Percentiles rank a stretch among this genome's conserved stretches.
Evolutionary conservation across 2,888 invertebrate species (phyloP).

Genomic region (Agonopterix arenella): DNA sequence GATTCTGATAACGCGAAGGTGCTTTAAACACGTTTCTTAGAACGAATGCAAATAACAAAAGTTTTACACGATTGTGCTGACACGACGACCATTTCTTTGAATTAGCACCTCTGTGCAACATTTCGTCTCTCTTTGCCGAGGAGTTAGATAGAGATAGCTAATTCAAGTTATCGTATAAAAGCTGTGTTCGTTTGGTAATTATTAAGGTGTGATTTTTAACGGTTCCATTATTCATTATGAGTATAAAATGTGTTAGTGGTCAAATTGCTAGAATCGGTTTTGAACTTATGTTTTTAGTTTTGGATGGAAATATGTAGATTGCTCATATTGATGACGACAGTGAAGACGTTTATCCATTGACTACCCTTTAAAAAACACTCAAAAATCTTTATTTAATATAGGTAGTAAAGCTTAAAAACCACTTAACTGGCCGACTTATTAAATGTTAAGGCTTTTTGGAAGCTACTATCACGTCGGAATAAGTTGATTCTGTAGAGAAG

Average conservation of each 20-base stretch:
- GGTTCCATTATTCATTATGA: slow-evolving; percentile 25
- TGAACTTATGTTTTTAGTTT: neutral
- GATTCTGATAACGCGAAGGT: neutral
- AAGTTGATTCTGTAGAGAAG: too few relatives aligned
- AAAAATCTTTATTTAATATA: too few relatives aligned
- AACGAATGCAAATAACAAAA: slow-evolving; percentile 5
- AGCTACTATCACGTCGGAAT: too few relatives aligned
- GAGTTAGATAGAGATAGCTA: slow-evolving; percentile 21
- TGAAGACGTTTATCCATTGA: too few relatives aligned
- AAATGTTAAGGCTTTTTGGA: too few relatives aligned
- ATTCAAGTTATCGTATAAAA: slow-evolving; percentile 21
- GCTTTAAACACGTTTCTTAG: slow-evolving; percentile 1
- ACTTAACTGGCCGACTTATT: too few relatives aligned
- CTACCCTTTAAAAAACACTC: too few relatives aligned
- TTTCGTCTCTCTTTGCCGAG: slow-evolving; percentile 16
- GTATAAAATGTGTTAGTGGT: neutral
- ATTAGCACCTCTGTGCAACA: slow-evolving; percentile 44
- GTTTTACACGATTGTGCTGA: slow-evolving; percentile 1
- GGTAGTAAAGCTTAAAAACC: too few relatives aligned
- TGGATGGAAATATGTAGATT: too few relatives aligned
- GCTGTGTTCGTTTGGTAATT: slow-evolving; percentile 40
- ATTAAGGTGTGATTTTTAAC: slow-evolving; percentile 39
- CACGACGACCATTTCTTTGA: slow-evolving; percentile 36
- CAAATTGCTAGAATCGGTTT: neutral
- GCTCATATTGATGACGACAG: too few relatives aligned